Base-by-base conservation (phyloP, 92 coral and sea anemone genomes). In the Porites cylindrica region DNA sequence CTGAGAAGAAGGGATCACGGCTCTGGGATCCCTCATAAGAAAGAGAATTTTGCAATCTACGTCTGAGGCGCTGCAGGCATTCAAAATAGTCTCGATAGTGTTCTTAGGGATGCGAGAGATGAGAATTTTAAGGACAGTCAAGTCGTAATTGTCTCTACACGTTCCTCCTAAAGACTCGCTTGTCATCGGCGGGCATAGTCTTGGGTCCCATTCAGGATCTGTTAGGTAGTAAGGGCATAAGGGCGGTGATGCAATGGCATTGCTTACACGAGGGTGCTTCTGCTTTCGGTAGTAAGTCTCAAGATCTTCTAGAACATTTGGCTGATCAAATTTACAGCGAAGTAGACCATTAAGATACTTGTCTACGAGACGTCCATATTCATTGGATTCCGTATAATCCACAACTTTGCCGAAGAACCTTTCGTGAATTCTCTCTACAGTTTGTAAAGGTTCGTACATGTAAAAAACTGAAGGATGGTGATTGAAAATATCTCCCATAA, bases 391-490 rank as follows among this genome's bases (percentile, higher is more conserved):
- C 47, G 6, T 38, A 4, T 38, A 38, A 38, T 7, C 47, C 47
- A 5, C 47, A 43, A 6, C n/a, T 32, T 12, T 23, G 75, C 66
- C 14, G 14, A 23, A 51, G 9, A 52, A n/a, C 11, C 78, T 52
- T 11, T 11, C 0, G 47, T 51, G 3, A 23, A 82, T 66, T 83
- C 91, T 70, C 17, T 51, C 51, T 69, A 82, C 84, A 13, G 90
- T 83, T 73, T 88, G 91, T 24, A 88, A 63, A 14, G 91, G 91
- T 20, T 88, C 91, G 72, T 83, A 82, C 81, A 88, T 66, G 47
- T 88, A 88, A 67, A 88, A 88, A 70, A 88, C 91, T 11, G 77
- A 65, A 32, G 83, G 91, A 54, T 88, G 91, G 12, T 82, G 91
- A 18, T 88, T 85, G 32, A 85, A 85, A 77, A 85, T 85, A n/a